Evolutionary conservation across 2,797 vertebrate species (phyloP), one percentile per base, ranked within the genome.

Genomic region (Kryptopterus vitreolus): DNA sequence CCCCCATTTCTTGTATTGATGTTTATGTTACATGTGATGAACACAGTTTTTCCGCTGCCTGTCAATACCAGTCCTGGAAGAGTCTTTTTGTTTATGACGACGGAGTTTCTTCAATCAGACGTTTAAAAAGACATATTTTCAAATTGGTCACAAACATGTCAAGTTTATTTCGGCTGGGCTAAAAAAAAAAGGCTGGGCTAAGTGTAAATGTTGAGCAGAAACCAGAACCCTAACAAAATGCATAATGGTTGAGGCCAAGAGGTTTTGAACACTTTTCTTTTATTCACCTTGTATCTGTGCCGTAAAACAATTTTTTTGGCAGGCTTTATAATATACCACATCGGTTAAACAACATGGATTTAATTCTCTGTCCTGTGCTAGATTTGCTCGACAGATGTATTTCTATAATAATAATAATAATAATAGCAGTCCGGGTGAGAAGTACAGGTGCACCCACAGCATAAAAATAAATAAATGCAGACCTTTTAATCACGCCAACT

Each of bases 381-480:
- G 38, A 43, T 43, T 43, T 43, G 38, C 38, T 7, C 1, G 12
- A 29, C 15, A 13, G 57, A 59, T 29, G 24, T 15, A 29, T 59
- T 59, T 59, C 58, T 29, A 0, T 59, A 59, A 59, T 59, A 59
- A 59, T 29, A 15, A 4, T 24, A 59, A 0, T 59, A 59, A 59
- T 59, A 59, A 59, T 29, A 15, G 4, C 58, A 59, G 13, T 29
- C 58, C 16, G 15, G 3, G n/a, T 43, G 38, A 38, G 12, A 13
- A 26, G 57, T 13, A 26, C 13, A 26, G 24, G 20, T 22, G 18
- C 52, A 18, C 18, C 52, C 1, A 8, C 4, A 9, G 38, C 38
- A 6, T 38, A 0, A 38, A 38, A 38, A 22, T 6, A 12, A 59
- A 59, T 2, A 26, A 6, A 16, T 11, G 80, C 81, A 85, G 83